These are phyloP conservation scores for Notolabrus celidotus DNA, from an alignment of 2,797 vertebrate genomes.

Conservation along the genomic window DNA sequence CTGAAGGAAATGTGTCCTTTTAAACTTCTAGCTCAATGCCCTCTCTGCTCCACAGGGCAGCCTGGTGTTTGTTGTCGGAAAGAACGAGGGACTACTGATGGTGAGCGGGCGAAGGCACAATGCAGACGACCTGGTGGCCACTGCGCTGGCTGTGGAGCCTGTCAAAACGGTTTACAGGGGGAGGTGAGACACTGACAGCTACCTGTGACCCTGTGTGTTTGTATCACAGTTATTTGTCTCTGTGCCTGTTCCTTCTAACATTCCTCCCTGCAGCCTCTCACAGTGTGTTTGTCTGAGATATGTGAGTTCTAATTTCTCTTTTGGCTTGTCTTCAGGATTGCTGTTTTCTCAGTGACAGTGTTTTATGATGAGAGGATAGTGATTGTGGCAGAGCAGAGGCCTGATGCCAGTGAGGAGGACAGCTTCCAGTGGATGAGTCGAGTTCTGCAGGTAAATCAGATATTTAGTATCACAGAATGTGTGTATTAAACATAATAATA, in stretches of 20 bases:
- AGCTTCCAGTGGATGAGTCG: constrained; percentile 99
- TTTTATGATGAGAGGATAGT: constrained; percentile 98
- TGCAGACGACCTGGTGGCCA: constrained; percentile 96
- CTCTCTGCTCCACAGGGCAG: constrained; percentile 87
- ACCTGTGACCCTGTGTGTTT: neutral
- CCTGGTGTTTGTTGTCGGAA: constrained; percentile 96
- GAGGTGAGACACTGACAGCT: constrained; percentile 83
- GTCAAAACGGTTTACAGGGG: constrained; percentile 98
- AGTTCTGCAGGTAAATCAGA: constrained; percentile 90
- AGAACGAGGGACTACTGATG: constrained; percentile 92
- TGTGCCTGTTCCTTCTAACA: neutral
- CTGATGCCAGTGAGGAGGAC: constrained; percentile 96
- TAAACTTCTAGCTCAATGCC: constrained; percentile 4
- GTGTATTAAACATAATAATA: too few species aligned
- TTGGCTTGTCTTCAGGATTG: constrained; percentile 85
- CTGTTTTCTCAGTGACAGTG: constrained; percentile 96
- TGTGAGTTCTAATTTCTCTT: constrained; percentile 12
- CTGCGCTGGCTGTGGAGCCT: constrained; percentile 94
- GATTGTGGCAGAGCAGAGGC: constrained; percentile 96
- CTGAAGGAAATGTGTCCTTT: neutral
- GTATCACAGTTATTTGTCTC: neutral
- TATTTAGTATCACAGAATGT: neutral
- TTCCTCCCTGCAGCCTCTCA: neutral
- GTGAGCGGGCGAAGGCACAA: constrained; percentile 95
- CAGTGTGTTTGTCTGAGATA: neutral